Evolutionary conservation across 2,797 vertebrate genomes (phyloP), one percentile per base, ranked within the genome.

Genomic region (Trachurus trachurus): DNA sequence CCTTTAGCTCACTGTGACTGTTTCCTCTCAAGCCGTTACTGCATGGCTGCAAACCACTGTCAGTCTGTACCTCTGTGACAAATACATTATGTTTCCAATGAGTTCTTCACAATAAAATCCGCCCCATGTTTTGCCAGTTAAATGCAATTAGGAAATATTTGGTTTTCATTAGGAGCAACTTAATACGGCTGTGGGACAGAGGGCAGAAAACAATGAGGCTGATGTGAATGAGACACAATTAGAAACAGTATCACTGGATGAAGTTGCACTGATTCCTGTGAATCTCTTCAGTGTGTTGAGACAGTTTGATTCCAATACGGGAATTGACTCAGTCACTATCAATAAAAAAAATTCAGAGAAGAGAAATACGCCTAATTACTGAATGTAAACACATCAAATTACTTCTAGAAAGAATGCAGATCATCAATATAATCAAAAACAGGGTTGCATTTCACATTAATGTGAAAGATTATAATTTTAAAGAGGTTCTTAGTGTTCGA

Each of bases 51-150:
- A 6, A 12, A 45, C 15, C 5, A 17, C 50, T 5, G 4, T 21
- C 52, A 21, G 22, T 34, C 5, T 34, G 1, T 6, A 21, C 26
- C 26, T 26, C 26, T 26, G 26, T 26, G 52, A 26, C 22, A 29
- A 52, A 22, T 22, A 52, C 50, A 52, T 52, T 13, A 15, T 57
- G 54, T 57, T 57, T 57, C 54, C 26, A 34, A 57, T 57, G 54
- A 57, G 29, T 17, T 8, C 54, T 31, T 57, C 29, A 31, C 15
- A 17, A 34, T 4, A 17, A 57, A 57, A 56, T 9, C 9, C 26
- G 8, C 1, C 6, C 39, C 3, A 6, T 39, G 59, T 29, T 61
- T 61, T 44, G 37, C 58, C 21, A 22, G 5, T 52, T 22, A 9
- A 21, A 12, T 40, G 39, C 22, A 50, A 4, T 47, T 21, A n/a